Percentiles rank a stretch among this genome's conserved stretches.
phyloP scores from a whole-genome alignment of 2,797 vertebrate species.

The Caiman crocodilus region DNA sequence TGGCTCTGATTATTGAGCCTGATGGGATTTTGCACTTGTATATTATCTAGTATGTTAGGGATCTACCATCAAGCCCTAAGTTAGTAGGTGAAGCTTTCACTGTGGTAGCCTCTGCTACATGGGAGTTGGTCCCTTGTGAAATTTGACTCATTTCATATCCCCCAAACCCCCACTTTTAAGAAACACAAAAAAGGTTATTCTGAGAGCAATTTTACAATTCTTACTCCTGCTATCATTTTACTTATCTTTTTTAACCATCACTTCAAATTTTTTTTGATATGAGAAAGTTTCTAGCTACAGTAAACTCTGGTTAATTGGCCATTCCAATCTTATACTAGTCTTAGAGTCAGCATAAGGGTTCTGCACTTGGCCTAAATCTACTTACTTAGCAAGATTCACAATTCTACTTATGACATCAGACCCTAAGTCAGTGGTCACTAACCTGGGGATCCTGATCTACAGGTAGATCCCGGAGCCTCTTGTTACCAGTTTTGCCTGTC shows the following conservation, averaged over 20 bases:
- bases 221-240: not conserved
- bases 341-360: not conserved
- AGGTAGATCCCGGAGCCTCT: too few species aligned
- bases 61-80: not conserved
- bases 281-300: not conserved
- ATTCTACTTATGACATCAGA: too few species aligned
- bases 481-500: too few species aligned
- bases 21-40: not conserved
- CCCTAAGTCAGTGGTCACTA: too few species aligned
- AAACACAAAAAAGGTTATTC: too few species aligned
- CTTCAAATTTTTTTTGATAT: not conserved
- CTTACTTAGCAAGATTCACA: too few species aligned
- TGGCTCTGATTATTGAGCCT: not conserved
- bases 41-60: not conserved
- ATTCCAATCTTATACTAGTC: not conserved
- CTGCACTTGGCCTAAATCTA: too few species aligned
- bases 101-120: not conserved
- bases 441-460: too few species aligned
- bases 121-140: not conserved
- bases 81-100: too few species aligned
- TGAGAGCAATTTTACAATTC: not conserved
- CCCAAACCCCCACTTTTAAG: too few species aligned
- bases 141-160: not conserved
- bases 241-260: too few species aligned
- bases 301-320: not conserved